Evolutionary conservation across 2,113 vertebrate genomes (phyloP), one percentile per base, ranked within the genome.

Genomic region (Cariama cristata): DNA sequence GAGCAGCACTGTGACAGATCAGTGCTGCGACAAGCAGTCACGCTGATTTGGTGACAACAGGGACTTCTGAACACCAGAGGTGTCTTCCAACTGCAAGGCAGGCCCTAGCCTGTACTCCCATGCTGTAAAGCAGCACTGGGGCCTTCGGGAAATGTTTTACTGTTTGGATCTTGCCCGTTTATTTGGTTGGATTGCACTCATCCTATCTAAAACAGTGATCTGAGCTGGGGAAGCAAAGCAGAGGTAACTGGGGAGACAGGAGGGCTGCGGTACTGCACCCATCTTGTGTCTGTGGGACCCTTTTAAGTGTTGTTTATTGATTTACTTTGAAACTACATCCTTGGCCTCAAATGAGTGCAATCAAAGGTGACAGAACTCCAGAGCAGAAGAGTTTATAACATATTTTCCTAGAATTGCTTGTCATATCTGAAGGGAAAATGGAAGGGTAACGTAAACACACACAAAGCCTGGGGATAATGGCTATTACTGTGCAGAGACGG

Each of bases 391-490:
- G 92, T 82, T 96, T 89, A 83, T 88, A 72, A 49, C 20, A 3
- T 75, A 7, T 90, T 94, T 84, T 86, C 82, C 86, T 71, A 66
- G 84, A 94, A 95, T 86, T 90, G 77, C 90, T 73, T 97, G 96
- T 95, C 91, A 92, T 85, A 85, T 74, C 87, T 94, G 94, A 96
- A 95, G 87, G 73, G 94, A 95, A 97, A 95, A 97, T 96, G 77
- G 68, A 93, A 84, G 91, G 96, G 86, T 97, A 94, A 74, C 66
- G n/a, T 56, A 79, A 68, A 86, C 63, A 56, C 66, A 56, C 62
- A 87, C 67, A 86, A 79, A 86, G 86, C 73, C 38, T 56, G n/a
- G 26, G 72, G 62, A 75, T 95, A 68, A 85, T 85, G 85, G 40
- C 83, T 87, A 55, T 90, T 88, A 67, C 72, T 66, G 84, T 40